A percentile compares a stretch with the other conserved stretches of the same genome.
Conservation (phyloP, 1,140 invertebrate genomes). For the Caerostris extrusa region DNA sequence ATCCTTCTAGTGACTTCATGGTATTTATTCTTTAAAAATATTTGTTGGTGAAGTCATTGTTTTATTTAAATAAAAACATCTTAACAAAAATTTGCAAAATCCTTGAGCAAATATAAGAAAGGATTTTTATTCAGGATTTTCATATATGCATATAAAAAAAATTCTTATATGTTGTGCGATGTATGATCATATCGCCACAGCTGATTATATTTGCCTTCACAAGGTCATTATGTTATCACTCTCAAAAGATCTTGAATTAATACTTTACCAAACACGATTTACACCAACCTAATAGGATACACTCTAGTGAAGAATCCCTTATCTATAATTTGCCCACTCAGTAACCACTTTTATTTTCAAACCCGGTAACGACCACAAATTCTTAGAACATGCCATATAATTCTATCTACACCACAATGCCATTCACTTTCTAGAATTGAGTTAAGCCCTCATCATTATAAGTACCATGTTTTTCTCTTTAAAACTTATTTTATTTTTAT, state of each 20-base stretch:
- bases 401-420: constrained; percentile 21
- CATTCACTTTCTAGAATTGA: not conserved
- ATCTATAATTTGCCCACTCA: constrained; percentile 40
- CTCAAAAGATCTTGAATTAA: not conserved
- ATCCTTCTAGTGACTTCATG: no score
- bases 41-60: no score
- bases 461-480: not conserved
- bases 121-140: no score
- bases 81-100: no score
- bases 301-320: not conserved
- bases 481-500: no score
- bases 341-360: not conserved
- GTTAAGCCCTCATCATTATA: constrained; percentile 27
- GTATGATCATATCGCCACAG: no score
- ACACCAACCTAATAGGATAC: no score
- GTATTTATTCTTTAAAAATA: no score
- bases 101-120: no score
- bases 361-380: constrained; percentile 16
- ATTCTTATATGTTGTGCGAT: no score
- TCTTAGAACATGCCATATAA: constrained; percentile 18
- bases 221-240: not conserved
- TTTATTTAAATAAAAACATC: no score
- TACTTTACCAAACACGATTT: not conserved
- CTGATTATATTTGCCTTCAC: not conserved
- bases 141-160: no score